These are phyloP conservation scores for Hylaea fasciaria DNA, from an alignment of 2,888 invertebrate genomes.

Conservation along the genomic window DNA sequence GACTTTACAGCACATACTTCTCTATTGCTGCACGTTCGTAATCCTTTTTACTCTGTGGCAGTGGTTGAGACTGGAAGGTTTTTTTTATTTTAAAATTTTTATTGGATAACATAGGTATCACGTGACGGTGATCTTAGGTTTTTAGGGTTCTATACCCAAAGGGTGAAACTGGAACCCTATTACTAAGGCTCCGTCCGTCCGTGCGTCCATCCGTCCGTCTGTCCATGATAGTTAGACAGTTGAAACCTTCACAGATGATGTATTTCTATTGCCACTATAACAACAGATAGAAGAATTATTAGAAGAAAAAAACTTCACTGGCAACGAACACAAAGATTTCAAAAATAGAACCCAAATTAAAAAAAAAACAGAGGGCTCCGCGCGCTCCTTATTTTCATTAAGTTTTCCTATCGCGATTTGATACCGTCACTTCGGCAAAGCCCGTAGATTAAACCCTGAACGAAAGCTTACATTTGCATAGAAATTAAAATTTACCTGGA, in stretches of 20 bases:
- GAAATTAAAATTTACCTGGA: slow-evolving; percentile 85
- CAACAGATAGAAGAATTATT: no score
- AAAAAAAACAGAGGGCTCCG: background rate
- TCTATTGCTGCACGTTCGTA: slow-evolving; percentile 29
- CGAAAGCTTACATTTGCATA: slow-evolving; percentile 82
- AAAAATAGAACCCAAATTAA: slow-evolving; percentile 23
- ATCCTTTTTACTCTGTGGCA: slow-evolving; percentile 23
- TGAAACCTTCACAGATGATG: no score
- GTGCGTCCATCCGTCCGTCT: no score
- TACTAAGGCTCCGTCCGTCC: no score
- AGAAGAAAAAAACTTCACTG: background rate
- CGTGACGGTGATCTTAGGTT: background rate
- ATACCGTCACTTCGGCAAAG: slow-evolving; percentile 72
- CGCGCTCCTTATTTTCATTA: slow-evolving; percentile 72
- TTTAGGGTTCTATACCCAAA: background rate
- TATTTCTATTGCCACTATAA: no score
- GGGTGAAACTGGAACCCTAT: no score
- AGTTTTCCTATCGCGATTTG: slow-evolving; percentile 74
- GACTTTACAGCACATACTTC: slow-evolving; percentile 66
- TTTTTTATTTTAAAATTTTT: no score
- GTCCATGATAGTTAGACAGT: no score
- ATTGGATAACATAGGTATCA: no score
- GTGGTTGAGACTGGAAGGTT: background rate
- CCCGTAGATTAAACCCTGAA: slow-evolving; percentile 78
- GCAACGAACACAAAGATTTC: background rate